These are phyloP conservation scores for Adela reaumurella DNA, from an alignment of 2,888 invertebrate genomes.

Conservation along the genomic window DNA sequence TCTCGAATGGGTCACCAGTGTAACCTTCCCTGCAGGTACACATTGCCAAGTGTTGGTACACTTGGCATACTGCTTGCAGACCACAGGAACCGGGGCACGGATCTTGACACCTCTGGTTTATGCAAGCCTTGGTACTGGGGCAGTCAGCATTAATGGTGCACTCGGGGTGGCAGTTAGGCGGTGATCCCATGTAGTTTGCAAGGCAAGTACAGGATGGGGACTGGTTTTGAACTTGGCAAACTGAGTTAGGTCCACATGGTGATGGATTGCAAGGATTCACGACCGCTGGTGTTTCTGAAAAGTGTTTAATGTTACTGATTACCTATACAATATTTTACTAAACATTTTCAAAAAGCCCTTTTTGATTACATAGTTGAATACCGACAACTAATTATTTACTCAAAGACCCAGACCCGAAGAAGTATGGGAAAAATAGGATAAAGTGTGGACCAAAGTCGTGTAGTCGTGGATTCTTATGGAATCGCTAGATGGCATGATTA, in stretches of 20 bases:
- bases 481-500: too few species aligned
- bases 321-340: not conserved
- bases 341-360: not conserved
- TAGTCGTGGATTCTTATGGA: too few species aligned
- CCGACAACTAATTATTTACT: too few species aligned
- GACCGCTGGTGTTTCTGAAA: conserved; percentile 23
- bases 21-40: conserved; percentile 73
- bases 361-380: not conserved
- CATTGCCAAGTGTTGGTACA: conserved; percentile 72
- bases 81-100: conserved; percentile 80
- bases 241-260: conserved; percentile 70
- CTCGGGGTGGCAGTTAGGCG: conserved; percentile 71
- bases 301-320: too few species aligned
- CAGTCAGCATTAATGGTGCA: conserved; percentile 74
- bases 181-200: conserved; percentile 61
- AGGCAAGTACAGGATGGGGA: conserved; percentile 64
- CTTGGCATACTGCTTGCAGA: conserved; percentile 68
- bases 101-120: conserved; percentile 72
- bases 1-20: conserved; percentile 71
- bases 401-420: too few species aligned
- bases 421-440: too few species aligned
- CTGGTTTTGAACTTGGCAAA: conserved; percentile 62
- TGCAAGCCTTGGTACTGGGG: conserved; percentile 70
- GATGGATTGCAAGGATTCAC: conserved; percentile 66
- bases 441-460: too few species aligned